Percentiles rank a stretch among this genome's conserved stretches.
Conservation (phyloP, 92 coral and sea anemone species). For the Heteractis magnifica region DNA sequence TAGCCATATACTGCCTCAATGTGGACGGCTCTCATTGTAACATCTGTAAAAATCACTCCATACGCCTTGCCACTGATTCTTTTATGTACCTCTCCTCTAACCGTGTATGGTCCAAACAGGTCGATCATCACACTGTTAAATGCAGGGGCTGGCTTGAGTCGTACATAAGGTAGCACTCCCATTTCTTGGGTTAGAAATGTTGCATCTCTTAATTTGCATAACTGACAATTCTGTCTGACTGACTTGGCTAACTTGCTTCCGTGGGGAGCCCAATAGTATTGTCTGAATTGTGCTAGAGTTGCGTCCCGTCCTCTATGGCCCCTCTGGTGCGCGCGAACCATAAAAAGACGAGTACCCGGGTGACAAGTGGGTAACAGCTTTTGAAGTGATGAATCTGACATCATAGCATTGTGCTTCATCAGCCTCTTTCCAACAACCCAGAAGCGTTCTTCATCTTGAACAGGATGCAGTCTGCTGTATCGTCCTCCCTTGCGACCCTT, state of each 20-base stretch:
- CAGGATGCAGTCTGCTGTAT: background rate
- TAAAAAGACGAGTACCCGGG: constrained; percentile 58
- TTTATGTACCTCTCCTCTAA: constrained; percentile 64
- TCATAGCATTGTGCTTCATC: constrained; percentile 50
- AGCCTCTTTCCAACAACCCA: constrained; percentile 42
- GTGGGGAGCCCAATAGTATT: constrained; percentile 59
- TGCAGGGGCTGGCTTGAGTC: constrained; percentile 53
- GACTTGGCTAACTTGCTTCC: constrained; percentile 56
- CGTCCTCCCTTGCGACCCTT: background rate
- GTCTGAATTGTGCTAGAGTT: constrained; percentile 38
- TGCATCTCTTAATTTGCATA: constrained; percentile 57
- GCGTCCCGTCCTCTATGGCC: constrained; percentile 55
- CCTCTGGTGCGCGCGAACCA: constrained; percentile 46
- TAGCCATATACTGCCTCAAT: constrained; percentile 62
- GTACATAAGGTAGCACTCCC: constrained; percentile 53
- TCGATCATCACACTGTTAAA: constrained; percentile 62
- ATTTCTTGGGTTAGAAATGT: constrained; percentile 52
- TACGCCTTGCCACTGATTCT: constrained; percentile 69
- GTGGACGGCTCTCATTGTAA: constrained; percentile 61
- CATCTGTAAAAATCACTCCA: constrained; percentile 59
- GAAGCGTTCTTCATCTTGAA: constrained; percentile 15
- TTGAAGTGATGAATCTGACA: constrained; percentile 46
- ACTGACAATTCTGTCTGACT: constrained; percentile 52
- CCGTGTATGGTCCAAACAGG: constrained; percentile 68
- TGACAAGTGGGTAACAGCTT: constrained; percentile 53